Conservation (phyloP, 2,888 invertebrate species). For the Petrolisthes manimaculis region DNA sequence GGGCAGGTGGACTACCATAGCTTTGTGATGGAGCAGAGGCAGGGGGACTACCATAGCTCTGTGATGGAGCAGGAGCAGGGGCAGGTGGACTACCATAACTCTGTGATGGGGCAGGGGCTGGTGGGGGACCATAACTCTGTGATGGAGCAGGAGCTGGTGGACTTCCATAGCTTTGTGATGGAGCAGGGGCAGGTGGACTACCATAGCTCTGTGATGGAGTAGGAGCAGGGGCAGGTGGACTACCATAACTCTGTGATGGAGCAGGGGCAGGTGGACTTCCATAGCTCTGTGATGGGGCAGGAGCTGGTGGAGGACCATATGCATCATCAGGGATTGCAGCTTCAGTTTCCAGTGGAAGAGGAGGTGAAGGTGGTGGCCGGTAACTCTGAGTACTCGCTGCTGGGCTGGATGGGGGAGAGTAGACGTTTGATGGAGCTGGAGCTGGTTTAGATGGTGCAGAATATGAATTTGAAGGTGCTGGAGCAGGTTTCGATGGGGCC, state of each 20-base stretch:
- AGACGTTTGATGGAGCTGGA: background rate
- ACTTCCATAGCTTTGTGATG: background rate
- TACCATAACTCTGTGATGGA: constrained; percentile 16
- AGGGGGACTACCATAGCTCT: background rate
- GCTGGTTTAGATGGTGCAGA: constrained; percentile 7
- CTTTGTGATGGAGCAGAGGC: constrained; percentile 8
- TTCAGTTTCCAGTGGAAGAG: constrained; percentile 30
- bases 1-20: constrained; percentile 2
- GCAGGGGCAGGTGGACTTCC: constrained; percentile 7
- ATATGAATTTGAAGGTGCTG: constrained; percentile 7
- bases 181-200: too few species aligned
- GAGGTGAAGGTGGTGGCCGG: constrained; percentile 29
- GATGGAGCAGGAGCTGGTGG: constrained; percentile 19
- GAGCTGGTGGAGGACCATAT: constrained; percentile 13
- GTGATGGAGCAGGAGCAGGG: background rate
- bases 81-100: background rate
- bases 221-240: constrained; percentile 1
- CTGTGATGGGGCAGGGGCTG: constrained; percentile 4
- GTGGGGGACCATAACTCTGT: constrained; percentile 10
- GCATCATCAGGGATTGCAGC: constrained; percentile 27
- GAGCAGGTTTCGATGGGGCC: background rate
- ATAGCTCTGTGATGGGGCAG: constrained; percentile 16
- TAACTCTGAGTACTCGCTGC: constrained; percentile 12
- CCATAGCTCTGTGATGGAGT: too few species aligned
- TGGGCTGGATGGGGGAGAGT: background rate